Evolutionary conservation across 1,140 invertebrate species (phyloP), one percentile per base, ranked within the genome.

Genomic region (Eciton burchellii): DNA sequence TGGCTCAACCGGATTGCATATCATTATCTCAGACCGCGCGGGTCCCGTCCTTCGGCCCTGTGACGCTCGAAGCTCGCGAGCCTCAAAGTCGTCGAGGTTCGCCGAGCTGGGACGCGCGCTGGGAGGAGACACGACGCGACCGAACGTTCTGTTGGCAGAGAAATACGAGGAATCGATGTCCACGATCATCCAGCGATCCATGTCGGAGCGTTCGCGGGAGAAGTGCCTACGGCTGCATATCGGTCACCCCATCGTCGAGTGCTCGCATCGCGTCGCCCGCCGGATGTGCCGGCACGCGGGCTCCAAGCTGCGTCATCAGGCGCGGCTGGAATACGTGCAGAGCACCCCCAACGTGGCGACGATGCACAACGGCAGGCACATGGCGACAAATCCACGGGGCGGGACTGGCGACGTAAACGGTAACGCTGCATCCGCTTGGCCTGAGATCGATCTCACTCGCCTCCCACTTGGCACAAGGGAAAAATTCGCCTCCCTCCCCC

Each of bases 291-390:
- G 89, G 6, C 92, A 93, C 83, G 60, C 91, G 6, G 92, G 93
- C 52, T 92, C 93, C 26, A 93, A 93, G 84, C 82, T 93, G n/a
- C 91, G 92, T 47, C 94, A 95, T 59, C 95, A 95, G 74, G 90
- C 92, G 0, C 94, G 94, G n/a, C 81, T 95, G 29, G 94, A 94
- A 3, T 94, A 96, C 89, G 95, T 95, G 63, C 95, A 96, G 79
- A 95, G 95, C 84, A 96, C 95, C 1, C 95, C 95, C 14, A 95
- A 96, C 84, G 95, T 95, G 26, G 94, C 94, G 16, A 94, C 93
- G 29, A 93, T 93, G 83, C 91, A 93, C 84, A 92, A 90, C 86
- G 89, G 83, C 89, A 94, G 92, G 83, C 92, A 90, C 84, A 90
- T 82, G 21, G 94, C 88, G 85, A 89, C 82, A 45, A 93, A 92